A percentile compares a stretch with the other conserved stretches of the same genome.
These are phyloP conservation scores for Nebria brevicollis DNA, from an alignment of 2,888 invertebrate species.

Conservation along the genomic window DNA sequence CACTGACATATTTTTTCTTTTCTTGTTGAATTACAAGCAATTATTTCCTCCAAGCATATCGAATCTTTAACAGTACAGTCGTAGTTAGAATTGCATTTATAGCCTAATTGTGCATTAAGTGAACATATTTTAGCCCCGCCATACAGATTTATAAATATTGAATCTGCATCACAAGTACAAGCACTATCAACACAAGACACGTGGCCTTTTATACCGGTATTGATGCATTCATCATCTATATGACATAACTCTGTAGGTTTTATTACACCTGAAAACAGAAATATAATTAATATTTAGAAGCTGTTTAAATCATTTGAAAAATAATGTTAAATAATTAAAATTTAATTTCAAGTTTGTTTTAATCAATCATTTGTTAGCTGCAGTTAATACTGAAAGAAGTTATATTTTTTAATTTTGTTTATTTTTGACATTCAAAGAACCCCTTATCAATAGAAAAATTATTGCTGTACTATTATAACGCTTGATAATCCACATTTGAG, in stretches of 20 bases:
- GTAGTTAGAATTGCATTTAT: constrained; percentile 12
- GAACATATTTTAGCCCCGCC: neutral
- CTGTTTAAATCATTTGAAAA: too few relatives aligned
- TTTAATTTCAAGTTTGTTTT: too few relatives aligned
- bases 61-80: constrained; percentile 16
- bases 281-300: neutral
- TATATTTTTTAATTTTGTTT: too few relatives aligned
- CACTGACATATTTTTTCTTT: neutral
- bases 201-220: neutral
- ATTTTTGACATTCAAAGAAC: too few relatives aligned
- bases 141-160: neutral
- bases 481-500: too few relatives aligned
- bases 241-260: neutral
- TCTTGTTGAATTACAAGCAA: neutral
- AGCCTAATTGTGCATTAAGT: neutral
- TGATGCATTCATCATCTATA: neutral
- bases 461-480: too few relatives aligned
- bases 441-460: too few relatives aligned
- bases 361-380: too few relatives aligned
- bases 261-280: neutral
- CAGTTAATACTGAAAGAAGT: too few relatives aligned
- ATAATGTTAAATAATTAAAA: too few relatives aligned
- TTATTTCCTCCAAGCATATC: neutral
- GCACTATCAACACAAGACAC: neutral
- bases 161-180: neutral